Evolutionary conservation across 2,888 invertebrate species (phyloP), one percentile per base, ranked within the genome.

Genomic region (Drosophila mimica): DNA sequence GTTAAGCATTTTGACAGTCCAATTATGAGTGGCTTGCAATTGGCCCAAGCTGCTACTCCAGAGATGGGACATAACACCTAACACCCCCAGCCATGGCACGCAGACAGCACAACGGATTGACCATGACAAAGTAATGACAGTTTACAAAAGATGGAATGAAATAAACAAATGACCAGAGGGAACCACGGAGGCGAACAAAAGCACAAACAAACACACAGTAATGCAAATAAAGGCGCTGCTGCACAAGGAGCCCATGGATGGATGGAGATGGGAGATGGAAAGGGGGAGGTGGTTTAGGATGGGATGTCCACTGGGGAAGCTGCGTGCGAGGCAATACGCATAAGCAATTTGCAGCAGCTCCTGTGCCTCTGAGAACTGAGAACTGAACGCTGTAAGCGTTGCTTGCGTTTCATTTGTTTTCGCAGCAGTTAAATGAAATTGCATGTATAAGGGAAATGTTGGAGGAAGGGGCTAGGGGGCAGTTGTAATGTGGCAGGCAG

Each of bases 371-470:
- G 70, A 53, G 52, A 52, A 33, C 20, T 53, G 53, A 9, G 59
- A 48, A 30, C 51, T 34, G 57, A 62, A 62, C 9, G 73, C 68
- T 72, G 46, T 65, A 33, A 25, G 54, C 54, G 49, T 43, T 61
- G 61, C 68, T 60, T 74, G 66, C 66, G 67, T 84, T 85, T 87
- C 87, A 79, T 86, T 86, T 87, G 89, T 81, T 83, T 83, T 89
- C 79, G 84, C 89, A 87, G 89, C 85, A 79, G 85, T 89, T 86
- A 87, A 86, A 86, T 84, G 89, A 84, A 86, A 89, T 86, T 89
- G 89, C 85, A 86, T 85, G 79, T 79, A 73, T 80, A 72, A 51
- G 54, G 6, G 11, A 1, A 15, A n/a, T 36, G 52, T 49, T 13
- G 8, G 30, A 38, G 9, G 25, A 0, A 2, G 38, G 11, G 46